A percentile compares a stretch with the other conserved stretches of the same genome.
Evolutionary conservation across 2,113 vertebrate species (phyloP).

Genomic region (Rostratula benghalensis): DNA sequence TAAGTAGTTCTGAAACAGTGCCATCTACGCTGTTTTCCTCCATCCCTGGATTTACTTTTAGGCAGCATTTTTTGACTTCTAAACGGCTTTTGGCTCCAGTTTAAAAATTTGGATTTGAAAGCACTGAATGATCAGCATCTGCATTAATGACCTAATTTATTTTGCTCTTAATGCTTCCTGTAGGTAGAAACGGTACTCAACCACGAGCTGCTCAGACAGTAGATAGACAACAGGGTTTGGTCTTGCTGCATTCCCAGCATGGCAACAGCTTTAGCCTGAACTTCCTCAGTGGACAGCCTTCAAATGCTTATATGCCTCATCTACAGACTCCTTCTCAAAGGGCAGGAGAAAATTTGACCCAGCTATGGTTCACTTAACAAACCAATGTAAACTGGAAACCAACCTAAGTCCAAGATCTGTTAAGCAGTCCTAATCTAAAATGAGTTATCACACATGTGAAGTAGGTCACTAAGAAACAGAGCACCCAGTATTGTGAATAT

Average conservation of each 20-base stretch:
- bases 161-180: not conserved
- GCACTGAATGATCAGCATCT: not conserved
- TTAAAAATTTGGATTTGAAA: not conserved
- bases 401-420: not conserved
- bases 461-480: not conserved
- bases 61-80: not conserved
- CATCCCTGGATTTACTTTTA: not conserved
- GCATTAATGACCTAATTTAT: not conserved
- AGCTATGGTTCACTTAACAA: not conserved
- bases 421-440: not conserved
- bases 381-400: not conserved
- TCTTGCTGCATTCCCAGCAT: not conserved
- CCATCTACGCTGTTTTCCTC: not conserved
- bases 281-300: not conserved
- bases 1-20: not conserved
- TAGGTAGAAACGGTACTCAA: not conserved
- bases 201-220: not conserved
- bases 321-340: not conserved
- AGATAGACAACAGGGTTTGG: not conserved
- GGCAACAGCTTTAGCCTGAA: not conserved
- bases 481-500: not conserved
- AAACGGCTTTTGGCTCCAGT: not conserved
- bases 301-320: not conserved
- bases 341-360: not conserved
- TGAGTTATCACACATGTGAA: fast-evolving